Conservation (phyloP, 2,797 vertebrate species). For the Carcharodon carcharias region DNA sequence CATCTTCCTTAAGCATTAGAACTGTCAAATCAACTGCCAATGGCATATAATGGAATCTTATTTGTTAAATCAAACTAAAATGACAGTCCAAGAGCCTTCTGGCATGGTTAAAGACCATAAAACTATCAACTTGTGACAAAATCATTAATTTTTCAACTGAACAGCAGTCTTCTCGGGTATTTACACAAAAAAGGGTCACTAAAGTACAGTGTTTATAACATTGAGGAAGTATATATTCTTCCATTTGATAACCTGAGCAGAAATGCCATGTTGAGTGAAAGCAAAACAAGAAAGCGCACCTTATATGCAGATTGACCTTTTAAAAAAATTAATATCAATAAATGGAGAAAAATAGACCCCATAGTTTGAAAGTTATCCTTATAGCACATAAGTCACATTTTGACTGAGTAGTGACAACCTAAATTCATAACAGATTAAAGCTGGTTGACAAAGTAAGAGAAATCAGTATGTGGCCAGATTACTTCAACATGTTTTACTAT, state of each 20-base stretch:
- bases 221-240: background rate
- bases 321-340: background rate
- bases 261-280: background rate
- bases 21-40: background rate
- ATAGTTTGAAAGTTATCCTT: background rate
- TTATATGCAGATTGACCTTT: background rate
- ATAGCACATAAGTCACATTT: background rate
- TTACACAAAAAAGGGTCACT: background rate
- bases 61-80: background rate
- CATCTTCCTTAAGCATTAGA: slow-evolving; percentile 31
- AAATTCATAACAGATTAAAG: slow-evolving; percentile 12
- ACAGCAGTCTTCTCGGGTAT: background rate
- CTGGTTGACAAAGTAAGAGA: background rate
- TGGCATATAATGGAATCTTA: background rate
- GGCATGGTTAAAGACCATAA: background rate
- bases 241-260: background rate
- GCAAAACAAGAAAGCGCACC: background rate
- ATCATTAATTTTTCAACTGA: background rate
- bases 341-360: background rate
- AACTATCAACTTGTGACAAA: background rate
- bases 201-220: background rate
- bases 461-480: background rate
- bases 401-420: background rate
- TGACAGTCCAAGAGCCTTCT: background rate
- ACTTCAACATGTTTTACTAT: background rate